Conservation (phyloP, 2,888 invertebrate species). For the Torymus texanus region DNA sequence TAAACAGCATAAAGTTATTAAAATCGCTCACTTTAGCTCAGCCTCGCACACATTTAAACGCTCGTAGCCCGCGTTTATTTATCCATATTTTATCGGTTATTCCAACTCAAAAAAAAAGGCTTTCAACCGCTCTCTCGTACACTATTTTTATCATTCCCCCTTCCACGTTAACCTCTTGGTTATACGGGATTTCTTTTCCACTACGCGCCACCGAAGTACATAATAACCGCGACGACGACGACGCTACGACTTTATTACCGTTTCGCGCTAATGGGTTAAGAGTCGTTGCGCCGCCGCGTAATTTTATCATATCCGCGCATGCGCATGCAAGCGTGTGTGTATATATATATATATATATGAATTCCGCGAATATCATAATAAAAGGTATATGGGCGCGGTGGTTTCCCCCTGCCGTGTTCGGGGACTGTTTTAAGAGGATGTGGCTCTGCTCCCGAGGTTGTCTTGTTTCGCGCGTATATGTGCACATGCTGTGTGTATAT, state of each 20-base stretch:
- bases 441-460: no score
- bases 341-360: constrained; percentile 1
- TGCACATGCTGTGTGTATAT: no score
- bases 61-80: no score
- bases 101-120: no score
- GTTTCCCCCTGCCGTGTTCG: no score
- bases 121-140: background rate
- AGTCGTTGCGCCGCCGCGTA: constrained; percentile 50
- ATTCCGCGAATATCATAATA: constrained; percentile 47
- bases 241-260: constrained; percentile 59
- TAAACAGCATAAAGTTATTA: no score
- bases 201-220: constrained; percentile 25
- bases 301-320: constrained; percentile 47
- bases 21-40: no score
- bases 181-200: constrained; percentile 25
- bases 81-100: no score
- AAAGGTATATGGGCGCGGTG: background rate
- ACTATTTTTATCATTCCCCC: background rate
- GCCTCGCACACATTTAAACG: no score
- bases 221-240: constrained; percentile 30
- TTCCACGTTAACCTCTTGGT: background rate
- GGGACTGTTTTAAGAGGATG: no score
- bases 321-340: no score
- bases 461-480: no score
- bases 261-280: constrained; percentile 58